Evolutionary conservation across 2,888 invertebrate genomes (phyloP).

Genomic region (Nomada fucata): DNA sequence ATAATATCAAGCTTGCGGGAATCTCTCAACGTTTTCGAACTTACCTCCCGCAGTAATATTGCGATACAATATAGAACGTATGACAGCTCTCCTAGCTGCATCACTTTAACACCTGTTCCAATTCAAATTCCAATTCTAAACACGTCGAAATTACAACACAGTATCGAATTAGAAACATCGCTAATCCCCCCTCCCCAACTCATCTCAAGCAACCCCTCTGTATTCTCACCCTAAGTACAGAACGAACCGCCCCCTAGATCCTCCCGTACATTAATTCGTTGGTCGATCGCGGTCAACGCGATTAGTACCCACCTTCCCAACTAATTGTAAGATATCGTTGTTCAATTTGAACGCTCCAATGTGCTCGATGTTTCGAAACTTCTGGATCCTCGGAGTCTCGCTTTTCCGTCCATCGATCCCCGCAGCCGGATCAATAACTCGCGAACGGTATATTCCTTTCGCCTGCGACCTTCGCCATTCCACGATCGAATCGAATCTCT

Average conservation of each 20-base stretch:
- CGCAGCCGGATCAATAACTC: constrained; percentile 57
- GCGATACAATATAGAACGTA: background rate
- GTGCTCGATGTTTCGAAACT: constrained; percentile 8
- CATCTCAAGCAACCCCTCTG: too few relatives aligned
- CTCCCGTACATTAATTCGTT: too few relatives aligned
- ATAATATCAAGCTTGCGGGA: background rate
- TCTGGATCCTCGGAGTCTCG: constrained; percentile 19
- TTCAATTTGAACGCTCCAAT: background rate
- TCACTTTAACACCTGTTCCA: too few relatives aligned
- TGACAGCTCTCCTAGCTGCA: too few relatives aligned
- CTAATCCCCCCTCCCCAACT: too few relatives aligned
- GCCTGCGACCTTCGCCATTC: constrained; percentile 70
- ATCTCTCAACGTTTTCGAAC: background rate
- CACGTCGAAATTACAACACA: too few relatives aligned
- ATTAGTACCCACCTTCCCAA: too few relatives aligned
- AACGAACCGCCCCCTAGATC: too few relatives aligned
- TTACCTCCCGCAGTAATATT: background rate
- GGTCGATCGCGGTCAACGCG: too few relatives aligned
- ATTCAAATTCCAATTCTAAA: too few relatives aligned
- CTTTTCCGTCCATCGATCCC: constrained; percentile 41
- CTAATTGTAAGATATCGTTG: background rate
- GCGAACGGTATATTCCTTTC: constrained; percentile 65
- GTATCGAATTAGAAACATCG: too few relatives aligned
- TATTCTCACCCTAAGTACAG: too few relatives aligned
- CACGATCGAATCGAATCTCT: constrained; percentile 71